Base-by-base conservation (phyloP, 2,113 vertebrate genomes). In the Gobio gobio region DNA sequence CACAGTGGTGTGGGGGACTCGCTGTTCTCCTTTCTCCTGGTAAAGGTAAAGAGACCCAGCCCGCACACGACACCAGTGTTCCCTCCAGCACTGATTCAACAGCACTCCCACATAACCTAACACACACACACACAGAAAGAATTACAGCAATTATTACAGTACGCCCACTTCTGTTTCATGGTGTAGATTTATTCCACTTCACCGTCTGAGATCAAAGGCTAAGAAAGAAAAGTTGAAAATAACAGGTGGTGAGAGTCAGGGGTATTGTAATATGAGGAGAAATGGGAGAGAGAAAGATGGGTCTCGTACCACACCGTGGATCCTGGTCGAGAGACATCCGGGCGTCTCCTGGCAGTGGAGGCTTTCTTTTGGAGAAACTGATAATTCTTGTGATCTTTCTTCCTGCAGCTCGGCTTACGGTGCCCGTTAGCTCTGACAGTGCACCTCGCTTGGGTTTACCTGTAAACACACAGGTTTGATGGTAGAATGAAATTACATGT, bases 321-420 rank as follows among this genome's bases (percentile, higher is more conserved):
- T 98, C 94, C 82, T 96, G 96, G n/a, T 96, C 95, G 68, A 93
- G 90, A 36, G 95, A 93, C 12, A 94, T 93, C 75, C 95, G 94
- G 0, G 90, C 85, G 61, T 97, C 97, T 87, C 96, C 97, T 0
- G 95, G 92, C 22, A 93, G 75, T 3, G 93, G 94, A 0, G 96
- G 92, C 89, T 99, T 99, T 92, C 95, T 96, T 91, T 98, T 99
- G 89, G 98, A 98, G 93, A 99, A 99, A 86, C 96, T 97, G 91
- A 99, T 99, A 90, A 99, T 99, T 66, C 96, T 96, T 78, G 95
- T 99, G 91, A 99, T 99, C 90, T 98, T 99, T 88, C 96, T 96
- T 66, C 98, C 98, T 0, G 98, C 98, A 0, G 95, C 97, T 75
- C 97, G 94, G 92, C 97, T 98, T 94, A 99, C 92, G 0, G 97